These are phyloP conservation scores for Gallirallus australis DNA, from an alignment of 2,797 vertebrate genomes.

Conservation along the genomic window DNA sequence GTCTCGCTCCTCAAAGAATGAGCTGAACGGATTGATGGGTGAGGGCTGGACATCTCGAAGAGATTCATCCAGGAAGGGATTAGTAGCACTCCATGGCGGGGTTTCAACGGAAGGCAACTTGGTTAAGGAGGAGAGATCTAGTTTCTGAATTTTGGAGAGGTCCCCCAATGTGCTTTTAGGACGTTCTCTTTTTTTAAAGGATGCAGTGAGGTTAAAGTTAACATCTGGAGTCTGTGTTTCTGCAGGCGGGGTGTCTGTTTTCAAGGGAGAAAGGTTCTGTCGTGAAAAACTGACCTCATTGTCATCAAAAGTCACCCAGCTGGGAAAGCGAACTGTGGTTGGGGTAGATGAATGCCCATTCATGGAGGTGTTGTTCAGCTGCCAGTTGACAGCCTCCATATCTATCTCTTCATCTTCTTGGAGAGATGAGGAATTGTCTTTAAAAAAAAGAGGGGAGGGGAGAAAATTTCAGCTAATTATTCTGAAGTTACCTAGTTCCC, in stretches of 20 bases:
- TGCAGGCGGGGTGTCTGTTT: slow-evolving; percentile 51
- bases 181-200: slow-evolving; percentile 83
- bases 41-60: slow-evolving; percentile 86
- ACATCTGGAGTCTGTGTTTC: slow-evolving; percentile 69
- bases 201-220: slow-evolving; percentile 74
- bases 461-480: slow-evolving; percentile 49
- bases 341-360: slow-evolving; percentile 78
- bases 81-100: slow-evolving; percentile 84
- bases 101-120: slow-evolving; percentile 75
- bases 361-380: slow-evolving; percentile 70
- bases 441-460: slow-evolving; percentile 57
- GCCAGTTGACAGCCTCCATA: slow-evolving; percentile 85
- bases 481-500: neutral
- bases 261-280: slow-evolving; percentile 70
- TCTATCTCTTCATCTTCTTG: slow-evolving; percentile 89
- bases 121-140: slow-evolving; percentile 78
- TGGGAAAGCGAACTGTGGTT: slow-evolving; percentile 81
- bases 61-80: slow-evolving; percentile 88
- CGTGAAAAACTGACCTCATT: slow-evolving; percentile 75
- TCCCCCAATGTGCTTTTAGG: slow-evolving; percentile 83
- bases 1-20: slow-evolving; percentile 85
- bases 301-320: slow-evolving; percentile 92
- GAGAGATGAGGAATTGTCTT: slow-evolving; percentile 84
- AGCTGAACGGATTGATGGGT: slow-evolving; percentile 89
- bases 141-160: slow-evolving; percentile 81